Evolutionary conservation across 1,140 invertebrate species (phyloP).

Genomic region (Drosophila pectinifera): DNA sequence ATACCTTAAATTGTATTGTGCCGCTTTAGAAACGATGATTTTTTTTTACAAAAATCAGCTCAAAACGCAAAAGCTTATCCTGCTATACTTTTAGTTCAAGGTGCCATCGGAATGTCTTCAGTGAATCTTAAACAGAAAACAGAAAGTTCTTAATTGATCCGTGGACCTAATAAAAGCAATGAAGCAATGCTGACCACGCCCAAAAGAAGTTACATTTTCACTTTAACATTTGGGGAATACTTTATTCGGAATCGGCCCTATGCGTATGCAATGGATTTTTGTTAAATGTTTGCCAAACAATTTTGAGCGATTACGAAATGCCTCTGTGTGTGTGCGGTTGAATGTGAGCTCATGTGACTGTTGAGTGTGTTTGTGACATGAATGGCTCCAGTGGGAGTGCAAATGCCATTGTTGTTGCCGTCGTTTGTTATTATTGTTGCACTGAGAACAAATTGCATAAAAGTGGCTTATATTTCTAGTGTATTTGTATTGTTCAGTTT

Average conservation of each 20-base stretch:
- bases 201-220: background rate
- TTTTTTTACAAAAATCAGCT: too few relatives aligned
- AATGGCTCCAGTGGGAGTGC: slow-evolving; percentile 44
- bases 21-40: too few relatives aligned
- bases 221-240: background rate
- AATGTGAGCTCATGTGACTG: slow-evolving; percentile 12
- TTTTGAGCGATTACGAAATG: slow-evolving; percentile 66
- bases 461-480: too few relatives aligned
- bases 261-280: slow-evolving; percentile 27
- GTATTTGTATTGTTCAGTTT: background rate
- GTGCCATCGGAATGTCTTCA: too few relatives aligned
- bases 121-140: background rate
- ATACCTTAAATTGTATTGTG: too few relatives aligned
- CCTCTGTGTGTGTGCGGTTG: slow-evolving; percentile 8
- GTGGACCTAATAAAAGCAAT: too few relatives aligned
- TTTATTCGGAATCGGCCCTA: slow-evolving; percentile 17
- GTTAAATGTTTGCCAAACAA: slow-evolving; percentile 67
- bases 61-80: too few relatives aligned
- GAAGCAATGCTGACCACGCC: slow-evolving; percentile 24
- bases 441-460: background rate
- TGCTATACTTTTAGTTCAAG: too few relatives aligned
- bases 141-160: background rate
- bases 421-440: slow-evolving; percentile 31
- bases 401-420: slow-evolving; percentile 40
- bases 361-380: slow-evolving; percentile 36